Evolutionary conservation across 2,797 vertebrate genomes (phyloP), one percentile per base, ranked within the genome.

Genomic region (Onychomys leucogaster): DNA sequence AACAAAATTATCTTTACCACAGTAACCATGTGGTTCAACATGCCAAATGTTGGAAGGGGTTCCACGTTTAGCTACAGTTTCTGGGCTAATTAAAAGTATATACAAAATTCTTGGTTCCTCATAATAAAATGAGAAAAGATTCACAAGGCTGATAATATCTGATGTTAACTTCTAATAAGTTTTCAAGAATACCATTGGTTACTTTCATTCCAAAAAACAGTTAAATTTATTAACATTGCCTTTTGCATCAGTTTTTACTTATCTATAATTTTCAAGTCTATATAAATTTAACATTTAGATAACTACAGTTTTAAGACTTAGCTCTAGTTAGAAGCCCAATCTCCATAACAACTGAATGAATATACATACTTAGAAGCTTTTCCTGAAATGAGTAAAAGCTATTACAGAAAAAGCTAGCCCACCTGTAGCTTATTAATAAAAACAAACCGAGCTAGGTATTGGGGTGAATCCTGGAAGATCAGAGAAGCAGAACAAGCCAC

Each of bases 101-200:
- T 27, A 75, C 37, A 46, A 27, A 75, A 75, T 43, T 75, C 41
- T 75, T 75, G 73, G 23, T 43, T 43, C 11, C 41, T 43, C 41
- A 78, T 75, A 96, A 34, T 80, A 80, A 87, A 69, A 13, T 75
- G 49, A 96, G 49, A 41, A 73, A 87, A 4, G 13, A 94, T 93
- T 96, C 92, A 81, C 7, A 95, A 92, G 32, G 32, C 32, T 80
- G 49, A 86, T 21, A 97, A 80, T 65, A 96, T 80, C 78, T 96
- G 14, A 78, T 71, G 12, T 82, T 46, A 96, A 73, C n/a, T 89
- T 93, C 77, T 49, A 89, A 67, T 6, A 90, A 92, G 41, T 55
- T 71, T 87, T 86, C 65, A 92, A 41, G 49, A 90, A 95, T 96
- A 90, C 10, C 23, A 85, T 27, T 71, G 10, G 55, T 87, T 90